A percentile compares a stretch with the other conserved stretches of the same genome.
Conservation (phyloP, 2,113 vertebrate genomes). For the Apistogramma diplotaenia region DNA sequence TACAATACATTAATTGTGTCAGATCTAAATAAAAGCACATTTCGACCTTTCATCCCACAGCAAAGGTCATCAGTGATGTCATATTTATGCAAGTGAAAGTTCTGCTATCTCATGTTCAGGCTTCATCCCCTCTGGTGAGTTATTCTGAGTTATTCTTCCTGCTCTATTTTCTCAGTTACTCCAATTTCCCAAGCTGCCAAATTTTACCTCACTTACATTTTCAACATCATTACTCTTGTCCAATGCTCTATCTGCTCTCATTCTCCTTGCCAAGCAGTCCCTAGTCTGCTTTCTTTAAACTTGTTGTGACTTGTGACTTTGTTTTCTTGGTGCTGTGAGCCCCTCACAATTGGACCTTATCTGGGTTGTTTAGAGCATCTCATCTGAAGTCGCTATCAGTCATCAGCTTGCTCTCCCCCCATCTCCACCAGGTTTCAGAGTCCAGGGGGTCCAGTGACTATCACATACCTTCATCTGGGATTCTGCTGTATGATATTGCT, state of each 20-base stretch:
- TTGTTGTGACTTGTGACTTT: too few relatives aligned
- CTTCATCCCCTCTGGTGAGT: background rate
- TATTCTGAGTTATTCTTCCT: background rate
- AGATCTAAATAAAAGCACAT: background rate
- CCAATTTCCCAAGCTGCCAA: too few relatives aligned
- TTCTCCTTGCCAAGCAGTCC: too few relatives aligned
- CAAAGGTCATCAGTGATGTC: background rate
- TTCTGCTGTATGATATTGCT: background rate
- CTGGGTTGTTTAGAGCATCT: too few relatives aligned
- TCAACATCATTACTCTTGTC: too few relatives aligned
- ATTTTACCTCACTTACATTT: too few relatives aligned
- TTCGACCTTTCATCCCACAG: background rate
- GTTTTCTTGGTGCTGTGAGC: too few relatives aligned
- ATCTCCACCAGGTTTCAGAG: background rate
- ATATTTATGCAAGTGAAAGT: background rate
- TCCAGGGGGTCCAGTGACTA: background rate
- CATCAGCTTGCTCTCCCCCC: background rate
- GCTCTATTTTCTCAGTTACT: background rate
- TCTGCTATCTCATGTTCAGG: background rate
- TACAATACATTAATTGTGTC: background rate
- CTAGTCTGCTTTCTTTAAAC: too few relatives aligned
- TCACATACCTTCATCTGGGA: background rate
- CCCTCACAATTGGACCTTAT: too few relatives aligned
- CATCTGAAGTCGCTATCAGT: too few relatives aligned
- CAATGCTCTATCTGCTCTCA: too few relatives aligned